Evolutionary conservation across 2,113 vertebrate species (phyloP).

Genomic region (Perca fluviatilis): DNA sequence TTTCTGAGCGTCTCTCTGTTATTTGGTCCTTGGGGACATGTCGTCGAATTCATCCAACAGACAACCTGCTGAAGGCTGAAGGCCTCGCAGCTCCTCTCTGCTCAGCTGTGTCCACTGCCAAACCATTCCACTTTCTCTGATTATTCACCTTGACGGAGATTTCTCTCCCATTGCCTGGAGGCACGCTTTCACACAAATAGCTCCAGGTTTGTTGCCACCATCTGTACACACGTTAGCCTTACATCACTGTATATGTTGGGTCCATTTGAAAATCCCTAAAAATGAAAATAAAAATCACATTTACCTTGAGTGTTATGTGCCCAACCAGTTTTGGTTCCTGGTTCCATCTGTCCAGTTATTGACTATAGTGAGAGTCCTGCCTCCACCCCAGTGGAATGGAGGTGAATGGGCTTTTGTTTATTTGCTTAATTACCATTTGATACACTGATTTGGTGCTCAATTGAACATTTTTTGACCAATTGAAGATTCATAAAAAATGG

Average conservation of each 20-base stretch:
- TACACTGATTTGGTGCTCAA: too few relatives aligned
- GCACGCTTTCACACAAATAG: constrained; percentile 8
- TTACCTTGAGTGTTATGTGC: neutral
- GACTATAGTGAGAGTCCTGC: too few relatives aligned
- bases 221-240: neutral
- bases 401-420: too few relatives aligned
- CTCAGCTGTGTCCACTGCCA: constrained; percentile 52
- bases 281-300: neutral
- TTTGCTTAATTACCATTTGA: too few relatives aligned
- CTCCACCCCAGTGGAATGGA: too few relatives aligned
- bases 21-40: constrained; percentile 65
- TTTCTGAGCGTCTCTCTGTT: constrained; percentile 66
- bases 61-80: constrained; percentile 60
- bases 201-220: neutral
- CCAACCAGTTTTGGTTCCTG: too few relatives aligned
- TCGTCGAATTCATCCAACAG: constrained; percentile 61
- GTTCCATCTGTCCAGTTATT: too few relatives aligned
- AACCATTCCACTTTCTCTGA: constrained; percentile 42
- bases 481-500: too few relatives aligned
- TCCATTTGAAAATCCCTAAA: neutral
- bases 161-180: constrained; percentile 21
- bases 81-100: constrained; percentile 59
- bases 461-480: too few relatives aligned
- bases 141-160: constrained; percentile 54
- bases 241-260: neutral